phyloP scores from a whole-genome alignment of 2,113 vertebrate genomes.

The Mungos mungo region DNA sequence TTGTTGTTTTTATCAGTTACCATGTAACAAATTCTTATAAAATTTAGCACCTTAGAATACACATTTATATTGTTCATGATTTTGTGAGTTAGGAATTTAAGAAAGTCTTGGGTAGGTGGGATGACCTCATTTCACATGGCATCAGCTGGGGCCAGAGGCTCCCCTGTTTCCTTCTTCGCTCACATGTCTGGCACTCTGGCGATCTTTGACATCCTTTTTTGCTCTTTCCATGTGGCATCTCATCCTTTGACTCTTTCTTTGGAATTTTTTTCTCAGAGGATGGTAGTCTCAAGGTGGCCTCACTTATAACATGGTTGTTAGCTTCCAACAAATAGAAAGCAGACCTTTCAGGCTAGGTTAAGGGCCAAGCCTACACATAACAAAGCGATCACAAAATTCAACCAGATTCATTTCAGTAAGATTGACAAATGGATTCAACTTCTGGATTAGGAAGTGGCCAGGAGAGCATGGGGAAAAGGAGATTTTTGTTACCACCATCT shows the following conservation, averaged over 20 bases:
- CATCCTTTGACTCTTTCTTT: not conserved
- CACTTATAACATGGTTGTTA: not conserved
- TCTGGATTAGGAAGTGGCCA: not conserved
- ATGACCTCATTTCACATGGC: not conserved
- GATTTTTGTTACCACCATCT: not conserved
- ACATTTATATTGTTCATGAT: not conserved
- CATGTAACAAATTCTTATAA: not conserved
- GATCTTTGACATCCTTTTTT: not conserved
- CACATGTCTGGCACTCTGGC: not conserved
- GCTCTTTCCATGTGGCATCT: accelerated
- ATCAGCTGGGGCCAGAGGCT: not conserved
- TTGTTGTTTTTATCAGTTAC: not conserved
- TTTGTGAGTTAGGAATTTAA: not conserved
- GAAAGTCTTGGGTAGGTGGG: not conserved
- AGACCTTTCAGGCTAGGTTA: not conserved
- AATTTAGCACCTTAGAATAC: not conserved
- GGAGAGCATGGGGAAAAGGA: not conserved
- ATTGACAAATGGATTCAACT: not conserved
- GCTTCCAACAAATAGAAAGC: not conserved
- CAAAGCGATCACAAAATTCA: not conserved
- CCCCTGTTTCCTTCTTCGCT: not conserved
- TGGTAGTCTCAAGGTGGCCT: not conserved
- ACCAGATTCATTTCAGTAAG: not conserved
- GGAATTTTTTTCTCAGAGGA: not conserved
- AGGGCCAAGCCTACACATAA: not conserved